phyloP scores from a whole-genome alignment of 2,797 vertebrate genomes.

The Alfaro cultratus region DNA sequence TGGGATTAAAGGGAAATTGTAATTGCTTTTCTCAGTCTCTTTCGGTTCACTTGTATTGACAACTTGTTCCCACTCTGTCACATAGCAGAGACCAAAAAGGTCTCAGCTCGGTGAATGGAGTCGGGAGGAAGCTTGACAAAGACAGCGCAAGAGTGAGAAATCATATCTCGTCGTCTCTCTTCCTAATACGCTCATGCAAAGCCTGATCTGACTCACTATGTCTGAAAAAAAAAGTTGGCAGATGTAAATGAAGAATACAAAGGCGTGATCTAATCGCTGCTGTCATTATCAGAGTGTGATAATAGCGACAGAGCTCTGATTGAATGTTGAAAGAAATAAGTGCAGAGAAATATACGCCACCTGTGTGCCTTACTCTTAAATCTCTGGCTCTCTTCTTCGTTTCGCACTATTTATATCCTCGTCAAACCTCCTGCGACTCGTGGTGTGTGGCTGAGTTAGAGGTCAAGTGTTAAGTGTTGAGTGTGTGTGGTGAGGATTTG shows the following conservation, averaged over 20 bases:
- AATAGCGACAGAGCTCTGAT: conserved; percentile 48
- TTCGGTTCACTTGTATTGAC: conserved; percentile 75
- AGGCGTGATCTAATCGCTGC: conserved; percentile 53
- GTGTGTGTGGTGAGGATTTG: conserved; percentile 64
- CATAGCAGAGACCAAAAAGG: conserved; percentile 52
- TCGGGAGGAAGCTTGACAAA: conserved; percentile 51
- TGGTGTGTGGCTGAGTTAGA: conserved; percentile 66
- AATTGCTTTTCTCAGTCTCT: conserved; percentile 65
- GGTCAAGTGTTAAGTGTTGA: conserved; percentile 77
- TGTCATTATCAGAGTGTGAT: conserved; percentile 57
- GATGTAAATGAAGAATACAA: conserved; percentile 39
- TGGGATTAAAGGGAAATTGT: conserved; percentile 75
- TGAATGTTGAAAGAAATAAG: conserved; percentile 60
- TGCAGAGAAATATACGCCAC: conserved; percentile 19
- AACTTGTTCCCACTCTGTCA: conserved; percentile 66
- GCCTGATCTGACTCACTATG: conserved; percentile 53
- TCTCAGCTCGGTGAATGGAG: conserved; percentile 56
- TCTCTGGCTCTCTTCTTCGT: conserved; percentile 31
- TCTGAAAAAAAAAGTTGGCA: conserved; percentile 31
- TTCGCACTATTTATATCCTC: conserved; percentile 46
- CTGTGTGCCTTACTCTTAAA: conserved; percentile 18
- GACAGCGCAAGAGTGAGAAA: conserved; percentile 40
- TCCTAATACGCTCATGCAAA: conserved; percentile 52
- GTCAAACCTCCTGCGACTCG: conserved; percentile 42
- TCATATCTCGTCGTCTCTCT: conserved; percentile 34